phyloP scores from a whole-genome alignment of 2,888 invertebrate species.

The Torymus texanus region DNA sequence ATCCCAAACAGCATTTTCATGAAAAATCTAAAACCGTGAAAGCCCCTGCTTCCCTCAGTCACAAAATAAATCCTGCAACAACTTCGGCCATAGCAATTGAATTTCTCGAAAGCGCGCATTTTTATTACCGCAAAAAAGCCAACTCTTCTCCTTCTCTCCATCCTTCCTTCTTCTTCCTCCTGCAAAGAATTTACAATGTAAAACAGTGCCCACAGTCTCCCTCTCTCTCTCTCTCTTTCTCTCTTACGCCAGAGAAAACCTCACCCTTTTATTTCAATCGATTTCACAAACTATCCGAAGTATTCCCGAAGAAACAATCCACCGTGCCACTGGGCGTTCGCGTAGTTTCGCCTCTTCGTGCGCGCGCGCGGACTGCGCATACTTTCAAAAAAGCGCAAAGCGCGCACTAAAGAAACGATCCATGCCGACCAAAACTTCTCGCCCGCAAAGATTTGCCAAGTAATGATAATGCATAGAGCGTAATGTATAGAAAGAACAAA shows the following conservation, averaged over 20 bases:
- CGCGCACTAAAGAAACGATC: slow-evolving; percentile 5
- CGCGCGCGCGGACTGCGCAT: background rate
- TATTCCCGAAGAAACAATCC: slow-evolving; percentile 39
- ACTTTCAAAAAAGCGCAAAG: slow-evolving; percentile 23
- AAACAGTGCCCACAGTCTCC: background rate
- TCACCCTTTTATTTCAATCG: slow-evolving; percentile 41
- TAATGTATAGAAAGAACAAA: slow-evolving; percentile 11
- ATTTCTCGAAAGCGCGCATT: too few species aligned
- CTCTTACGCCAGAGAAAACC: background rate
- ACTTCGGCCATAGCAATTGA: too few species aligned
- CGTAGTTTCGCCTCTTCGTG: too few species aligned
- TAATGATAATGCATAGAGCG: slow-evolving; percentile 2
- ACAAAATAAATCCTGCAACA: too few species aligned
- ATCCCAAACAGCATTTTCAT: too few species aligned
- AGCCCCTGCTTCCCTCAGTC: too few species aligned
- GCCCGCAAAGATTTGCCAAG: slow-evolving; percentile 12
- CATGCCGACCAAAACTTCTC: background rate
- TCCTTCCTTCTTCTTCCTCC: background rate
- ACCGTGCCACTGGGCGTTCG: background rate
- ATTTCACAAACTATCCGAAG: slow-evolving; percentile 43
- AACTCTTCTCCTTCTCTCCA: too few species aligned
- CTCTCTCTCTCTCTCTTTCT: background rate
- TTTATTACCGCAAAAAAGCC: too few species aligned
- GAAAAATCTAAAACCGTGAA: too few species aligned
- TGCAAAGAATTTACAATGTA: slow-evolving; percentile 40